Percentiles rank a stretch among this genome's conserved stretches.
Conservation (phyloP, 2,888 invertebrate genomes). For the Electrophaes corylata region DNA sequence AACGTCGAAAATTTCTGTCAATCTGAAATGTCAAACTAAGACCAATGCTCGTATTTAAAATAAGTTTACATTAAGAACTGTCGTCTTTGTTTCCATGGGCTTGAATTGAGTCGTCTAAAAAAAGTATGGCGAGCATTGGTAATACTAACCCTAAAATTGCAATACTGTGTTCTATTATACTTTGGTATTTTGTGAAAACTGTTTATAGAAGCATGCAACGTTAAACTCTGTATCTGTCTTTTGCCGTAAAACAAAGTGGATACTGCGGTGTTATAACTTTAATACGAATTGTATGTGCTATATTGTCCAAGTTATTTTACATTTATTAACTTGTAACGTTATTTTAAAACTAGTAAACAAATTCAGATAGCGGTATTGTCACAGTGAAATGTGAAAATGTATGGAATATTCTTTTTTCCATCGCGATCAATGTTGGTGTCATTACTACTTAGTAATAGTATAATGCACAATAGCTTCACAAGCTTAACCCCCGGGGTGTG, state of each 20-base stretch:
- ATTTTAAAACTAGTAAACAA: not conserved
- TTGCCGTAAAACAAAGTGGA: conserved; percentile 36
- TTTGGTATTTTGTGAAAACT: conserved; percentile 27
- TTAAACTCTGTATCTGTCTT: conserved; percentile 33
- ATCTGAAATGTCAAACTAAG: too few relatives aligned
- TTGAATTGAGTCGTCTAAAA: too few relatives aligned
- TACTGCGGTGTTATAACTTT: conserved; percentile 34
- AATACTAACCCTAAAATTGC: conserved; percentile 4
- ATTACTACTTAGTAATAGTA: too few relatives aligned
- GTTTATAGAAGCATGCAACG: conserved; percentile 31
- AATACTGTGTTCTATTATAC: conserved; percentile 15
- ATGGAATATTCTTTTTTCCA: too few relatives aligned
- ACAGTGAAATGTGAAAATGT: not conserved
- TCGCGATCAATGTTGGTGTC: too few relatives aligned
- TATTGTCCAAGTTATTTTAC: conserved; percentile 18
- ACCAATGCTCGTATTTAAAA: too few relatives aligned
- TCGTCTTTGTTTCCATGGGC: too few relatives aligned
- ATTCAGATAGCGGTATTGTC: not conserved
- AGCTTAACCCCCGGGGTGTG: too few relatives aligned
- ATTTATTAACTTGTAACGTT: not conserved
- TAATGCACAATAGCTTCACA: too few relatives aligned
- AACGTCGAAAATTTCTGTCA: too few relatives aligned
- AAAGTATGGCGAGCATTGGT: too few relatives aligned
- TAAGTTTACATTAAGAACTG: too few relatives aligned
- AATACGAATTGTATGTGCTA: conserved; percentile 18